Conservation (phyloP, 2,888 invertebrate genomes). For the Epinotia ramella region DNA sequence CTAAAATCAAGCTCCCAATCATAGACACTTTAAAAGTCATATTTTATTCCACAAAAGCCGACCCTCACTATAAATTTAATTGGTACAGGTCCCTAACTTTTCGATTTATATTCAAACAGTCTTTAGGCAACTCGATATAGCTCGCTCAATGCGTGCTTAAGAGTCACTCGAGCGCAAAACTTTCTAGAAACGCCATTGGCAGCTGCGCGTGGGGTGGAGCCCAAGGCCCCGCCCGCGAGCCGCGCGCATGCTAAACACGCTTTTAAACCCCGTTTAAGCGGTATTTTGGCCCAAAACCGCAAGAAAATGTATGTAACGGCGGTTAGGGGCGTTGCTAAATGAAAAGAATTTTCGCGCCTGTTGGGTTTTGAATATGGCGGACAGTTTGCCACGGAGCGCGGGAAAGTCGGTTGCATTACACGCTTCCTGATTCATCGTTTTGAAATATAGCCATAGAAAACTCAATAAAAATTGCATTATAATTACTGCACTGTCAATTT, state of each 20-base stretch:
- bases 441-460: too few relatives aligned
- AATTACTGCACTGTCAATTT: neutral
- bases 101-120: constrained; percentile 85
- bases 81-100: constrained; percentile 83
- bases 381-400: constrained; percentile 75
- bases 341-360: constrained; percentile 80
- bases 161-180: constrained; percentile 73
- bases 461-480: too few relatives aligned
- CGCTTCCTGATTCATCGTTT: too few relatives aligned
- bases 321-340: constrained; percentile 82
- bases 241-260: constrained; percentile 82
- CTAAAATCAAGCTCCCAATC: constrained; percentile 40
- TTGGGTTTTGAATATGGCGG: constrained; percentile 77
- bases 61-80: constrained; percentile 78
- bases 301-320: constrained; percentile 82
- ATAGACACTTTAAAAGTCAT: constrained; percentile 47
- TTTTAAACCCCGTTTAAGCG: constrained; percentile 83
- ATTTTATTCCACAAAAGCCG: constrained; percentile 59
- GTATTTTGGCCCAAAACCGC: constrained; percentile 84
- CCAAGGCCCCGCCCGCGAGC: constrained; percentile 64
- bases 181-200: constrained; percentile 65
- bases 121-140: constrained; percentile 82
- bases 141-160: constrained; percentile 75
- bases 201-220: constrained; percentile 60
- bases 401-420: constrained; percentile 69